Conservation (phyloP, 2,888 invertebrate species). For the Phaonia tiefii region DNA sequence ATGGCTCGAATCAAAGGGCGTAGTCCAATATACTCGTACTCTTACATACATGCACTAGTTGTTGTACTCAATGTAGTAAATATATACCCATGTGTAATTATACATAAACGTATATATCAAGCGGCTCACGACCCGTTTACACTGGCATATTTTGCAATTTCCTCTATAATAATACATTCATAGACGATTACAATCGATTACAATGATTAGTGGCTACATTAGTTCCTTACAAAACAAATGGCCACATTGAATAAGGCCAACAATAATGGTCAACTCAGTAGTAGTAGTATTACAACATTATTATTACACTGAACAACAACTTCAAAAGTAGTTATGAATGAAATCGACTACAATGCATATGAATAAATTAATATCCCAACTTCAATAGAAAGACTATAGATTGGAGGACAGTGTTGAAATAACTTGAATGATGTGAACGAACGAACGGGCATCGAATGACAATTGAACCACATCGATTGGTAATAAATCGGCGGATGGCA, state of each 20-base stretch:
- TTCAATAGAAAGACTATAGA: too few species aligned
- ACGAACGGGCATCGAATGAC: neutral
- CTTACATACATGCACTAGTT: neutral
- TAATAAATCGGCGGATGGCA: neutral
- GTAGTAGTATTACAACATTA: conserved; percentile 8
- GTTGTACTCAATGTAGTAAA: neutral
- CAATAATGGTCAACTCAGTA: neutral
- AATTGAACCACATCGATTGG: neutral
- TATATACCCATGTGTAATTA: neutral
- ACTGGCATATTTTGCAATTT: conserved; percentile 30
- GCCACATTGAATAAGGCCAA: too few species aligned
- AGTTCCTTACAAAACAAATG: too few species aligned
- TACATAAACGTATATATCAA: neutral
- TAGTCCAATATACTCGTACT: neutral
- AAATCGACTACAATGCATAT: too few species aligned
- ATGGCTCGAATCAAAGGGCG: neutral
- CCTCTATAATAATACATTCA: conserved; percentile 1
- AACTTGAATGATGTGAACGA: neutral
- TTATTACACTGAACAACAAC: neutral
- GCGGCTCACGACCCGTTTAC: neutral
- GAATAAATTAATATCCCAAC: too few species aligned
- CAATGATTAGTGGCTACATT: neutral
- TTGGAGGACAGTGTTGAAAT: too few species aligned
- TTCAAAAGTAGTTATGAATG: too few species aligned
- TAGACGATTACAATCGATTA: conserved; percentile 34